Conservation (phyloP, 2,888 invertebrate species). For the Hyalella azteca region DNA sequence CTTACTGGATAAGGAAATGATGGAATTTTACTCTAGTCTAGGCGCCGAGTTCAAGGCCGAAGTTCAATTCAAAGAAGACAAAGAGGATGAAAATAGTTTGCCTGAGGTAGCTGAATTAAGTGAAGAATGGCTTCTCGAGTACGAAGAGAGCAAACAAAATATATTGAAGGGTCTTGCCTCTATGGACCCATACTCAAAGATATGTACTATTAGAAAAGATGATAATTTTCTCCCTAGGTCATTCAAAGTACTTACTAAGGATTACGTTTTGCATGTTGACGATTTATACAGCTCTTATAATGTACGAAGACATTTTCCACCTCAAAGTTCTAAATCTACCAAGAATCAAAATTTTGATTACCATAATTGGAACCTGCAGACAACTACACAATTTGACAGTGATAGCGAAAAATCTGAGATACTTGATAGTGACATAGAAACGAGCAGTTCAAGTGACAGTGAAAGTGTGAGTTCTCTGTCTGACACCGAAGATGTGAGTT, state of each 20-base stretch:
- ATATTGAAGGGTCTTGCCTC: constrained; percentile 2
- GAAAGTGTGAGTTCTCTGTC: not conserved
- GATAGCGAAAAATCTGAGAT: not conserved
- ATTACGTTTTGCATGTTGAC: too few relatives aligned
- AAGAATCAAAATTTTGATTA: not conserved
- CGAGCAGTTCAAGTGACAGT: constrained; percentile 7
- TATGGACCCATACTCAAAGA: not conserved
- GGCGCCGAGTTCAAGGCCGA: not conserved
- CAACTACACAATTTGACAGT: not conserved
- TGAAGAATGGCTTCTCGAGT: not conserved
- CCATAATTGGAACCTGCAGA: not conserved
- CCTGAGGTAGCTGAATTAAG: not conserved
- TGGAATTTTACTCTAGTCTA: constrained; percentile 2
- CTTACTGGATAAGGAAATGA: constrained; percentile 6
- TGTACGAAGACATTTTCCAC: too few relatives aligned
- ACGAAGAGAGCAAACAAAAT: not conserved
- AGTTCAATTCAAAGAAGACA: not conserved
- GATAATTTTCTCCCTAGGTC: not conserved
- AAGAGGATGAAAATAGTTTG: not conserved
- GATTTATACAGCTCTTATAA: too few relatives aligned
- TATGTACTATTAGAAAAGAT: not conserved
- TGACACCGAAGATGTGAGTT: constrained; percentile 19
- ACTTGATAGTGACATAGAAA: not conserved
- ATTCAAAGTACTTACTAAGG: not conserved
- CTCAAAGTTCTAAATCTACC: too few relatives aligned